Evolutionary conservation across 2,113 vertebrate species (phyloP), one percentile per base, ranked within the genome.

Genomic region (Loxodonta africana): DNA sequence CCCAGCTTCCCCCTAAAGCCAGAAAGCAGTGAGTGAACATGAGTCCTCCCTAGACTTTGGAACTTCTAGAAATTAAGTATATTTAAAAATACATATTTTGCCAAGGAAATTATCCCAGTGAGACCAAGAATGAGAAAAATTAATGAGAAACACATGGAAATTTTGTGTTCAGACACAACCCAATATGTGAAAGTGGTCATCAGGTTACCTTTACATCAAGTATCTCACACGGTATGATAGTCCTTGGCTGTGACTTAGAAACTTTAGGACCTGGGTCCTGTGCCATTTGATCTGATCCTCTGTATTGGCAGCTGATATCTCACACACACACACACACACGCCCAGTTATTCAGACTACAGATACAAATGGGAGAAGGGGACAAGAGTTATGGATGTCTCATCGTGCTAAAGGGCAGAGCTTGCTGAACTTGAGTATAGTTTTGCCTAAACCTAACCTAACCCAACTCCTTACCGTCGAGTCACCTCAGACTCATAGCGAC

Each of bases 61-160:
- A 28, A 89, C 37, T 65, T 91, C 8, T 71, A 46, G 83, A 92
- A 84, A 71, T 85, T 69, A 84, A 14, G 23, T 81, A 84, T 80
- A 26, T 83, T 73, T 84, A 15, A 67, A 77, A 90, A 87, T 71
- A 67, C 30, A 30, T 1, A 9, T 60, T 30, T 90, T n/a, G 21
- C n/a, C 11, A 9, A 84, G 30, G 48, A 95, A 95, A 92, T 80
- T 82, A 7, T 90, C 88, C 63, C 46, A 90, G 8, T 92, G 46
- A 73, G 23, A 57, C 11, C 15, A 83, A 17, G 25, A 96, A 88
- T 53, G n/a, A 93, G 69, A 92, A 92, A 21, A 95, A 92, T 62
- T 57, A 57, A 60, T 93, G 80, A 97, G 10, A 84, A 74, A 81
- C 0, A 6, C 18, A 11, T 94, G 21, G 51, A 76, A 92, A 91